Evolutionary conservation across 2,797 vertebrate species (phyloP).

Genomic region (Gorsachius magnificus): DNA sequence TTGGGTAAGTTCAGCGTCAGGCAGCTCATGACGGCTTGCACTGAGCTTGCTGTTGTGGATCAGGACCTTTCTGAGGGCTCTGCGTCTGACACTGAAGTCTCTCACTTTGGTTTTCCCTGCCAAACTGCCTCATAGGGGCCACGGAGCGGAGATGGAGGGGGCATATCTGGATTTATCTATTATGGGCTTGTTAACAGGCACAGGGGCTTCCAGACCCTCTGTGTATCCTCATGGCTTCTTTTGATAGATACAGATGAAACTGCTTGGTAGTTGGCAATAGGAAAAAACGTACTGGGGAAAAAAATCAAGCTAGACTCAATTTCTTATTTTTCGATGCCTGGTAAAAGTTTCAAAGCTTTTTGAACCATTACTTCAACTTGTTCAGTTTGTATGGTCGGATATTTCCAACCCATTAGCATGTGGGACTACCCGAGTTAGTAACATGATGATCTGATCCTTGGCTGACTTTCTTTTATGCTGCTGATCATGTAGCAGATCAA

Average conservation of each 20-base stretch:
- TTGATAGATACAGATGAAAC: neutral
- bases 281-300: neutral
- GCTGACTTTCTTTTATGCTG: neutral
- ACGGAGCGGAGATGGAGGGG: neutral
- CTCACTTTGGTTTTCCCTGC: neutral
- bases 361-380: neutral
- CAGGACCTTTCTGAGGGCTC: neutral
- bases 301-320: neutral
- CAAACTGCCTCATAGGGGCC: neutral
- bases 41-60: fast-evolving
- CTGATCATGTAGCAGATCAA: neutral
- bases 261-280: neutral
- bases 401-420: neutral
- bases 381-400: neutral
- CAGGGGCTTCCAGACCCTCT: neutral
- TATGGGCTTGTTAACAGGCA: neutral
- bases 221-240: neutral
- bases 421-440: neutral
- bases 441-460: neutral
- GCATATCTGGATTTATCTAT: neutral
- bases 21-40: neutral
- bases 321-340: neutral
- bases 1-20: neutral
- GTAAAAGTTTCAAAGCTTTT: neutral
- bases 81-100: fast-evolving